Evolutionary conservation across 2,113 vertebrate genomes (phyloP).

Genomic region (Lamprotornis superbus): DNA sequence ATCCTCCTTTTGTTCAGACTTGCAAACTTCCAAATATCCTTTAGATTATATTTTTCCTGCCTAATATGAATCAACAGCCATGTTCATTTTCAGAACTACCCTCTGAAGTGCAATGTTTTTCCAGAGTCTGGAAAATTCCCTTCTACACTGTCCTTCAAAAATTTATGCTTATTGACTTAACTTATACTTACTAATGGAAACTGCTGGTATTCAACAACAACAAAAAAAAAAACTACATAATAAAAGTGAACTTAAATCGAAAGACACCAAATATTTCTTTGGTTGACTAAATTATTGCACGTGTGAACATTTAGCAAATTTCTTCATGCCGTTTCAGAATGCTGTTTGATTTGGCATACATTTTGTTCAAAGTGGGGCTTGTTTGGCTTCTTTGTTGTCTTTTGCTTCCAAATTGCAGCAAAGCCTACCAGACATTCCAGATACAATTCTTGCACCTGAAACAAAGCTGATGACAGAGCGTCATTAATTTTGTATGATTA

Average conservation of each 20-base stretch:
- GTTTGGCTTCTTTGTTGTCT: not conserved
- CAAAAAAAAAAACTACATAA: not conserved
- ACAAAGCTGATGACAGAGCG: not conserved
- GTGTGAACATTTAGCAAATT: not conserved
- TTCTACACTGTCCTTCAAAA: not conserved
- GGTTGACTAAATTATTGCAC: not conserved
- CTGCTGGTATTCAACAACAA: not conserved
- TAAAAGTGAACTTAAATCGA: not conserved
- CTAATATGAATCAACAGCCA: not conserved
- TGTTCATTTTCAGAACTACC: constrained; percentile 7
- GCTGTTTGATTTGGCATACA: not conserved
- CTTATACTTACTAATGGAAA: not conserved
- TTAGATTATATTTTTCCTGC: not conserved
- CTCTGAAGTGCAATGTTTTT: constrained; percentile 45
- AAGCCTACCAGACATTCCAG: not conserved
- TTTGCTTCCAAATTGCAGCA: not conserved
- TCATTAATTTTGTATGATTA: constrained; percentile 23
- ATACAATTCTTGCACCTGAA: not conserved
- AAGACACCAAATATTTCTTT: not conserved
- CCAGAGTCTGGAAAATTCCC: not conserved
- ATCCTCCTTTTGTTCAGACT: constrained; percentile 14
- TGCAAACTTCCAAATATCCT: constrained; percentile 11
- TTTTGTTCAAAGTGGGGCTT: not conserved
- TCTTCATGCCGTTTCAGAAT: not conserved
- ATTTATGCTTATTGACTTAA: not conserved